Base-by-base conservation (phyloP, 1,140 invertebrate genomes). In the Neuroterus valhalla region DNA sequence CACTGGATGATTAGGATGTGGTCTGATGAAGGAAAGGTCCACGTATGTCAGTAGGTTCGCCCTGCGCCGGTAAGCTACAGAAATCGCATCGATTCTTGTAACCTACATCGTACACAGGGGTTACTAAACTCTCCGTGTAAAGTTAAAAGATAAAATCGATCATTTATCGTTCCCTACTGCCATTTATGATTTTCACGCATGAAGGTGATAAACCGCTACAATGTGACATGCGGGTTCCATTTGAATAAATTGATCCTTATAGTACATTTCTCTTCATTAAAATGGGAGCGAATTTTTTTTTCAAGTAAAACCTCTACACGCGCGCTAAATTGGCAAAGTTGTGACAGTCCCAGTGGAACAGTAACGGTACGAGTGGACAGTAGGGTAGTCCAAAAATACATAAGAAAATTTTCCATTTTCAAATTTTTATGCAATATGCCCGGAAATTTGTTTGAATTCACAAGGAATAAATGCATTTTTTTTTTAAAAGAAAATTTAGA, bases 1-100 rank as follows among this genome's bases (percentile, higher is more conserved):
- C 19, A 21, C 26, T 15, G 21, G 4, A 26, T 31, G 55, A 23
- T n/a, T 62, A 31, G 31, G 55, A 62, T 62, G 55, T 62, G 55
- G 10, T 31, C 55, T 38, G 26, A 62, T n/a, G 55, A 26, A 62
- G 23, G 21, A 26, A 31, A n/a, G 23, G 55, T 62, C 14, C 55
- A 62, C 55, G 55, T 62, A 62, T 62, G 55, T 38, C 55, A 62
- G 55, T 62, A 62, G 55, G 55, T 62, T 55, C 52, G 26, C 26
- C 21, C 23, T 62, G 55, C 55, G 31, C 55, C 31, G 55, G 55
- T n/a, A 26, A 62, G 21, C 55, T 23, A 5, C 5, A 62, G 78
- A 75, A 76, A 76, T 78, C 78, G 81, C 84, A 88, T 87, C 86
- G 85, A 88, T 87, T 84, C 78, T 72, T 77, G 66, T 82, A 82